phyloP scores from a whole-genome alignment of 2,113 vertebrate genomes.

The Xiphophorus couchianus region DNA sequence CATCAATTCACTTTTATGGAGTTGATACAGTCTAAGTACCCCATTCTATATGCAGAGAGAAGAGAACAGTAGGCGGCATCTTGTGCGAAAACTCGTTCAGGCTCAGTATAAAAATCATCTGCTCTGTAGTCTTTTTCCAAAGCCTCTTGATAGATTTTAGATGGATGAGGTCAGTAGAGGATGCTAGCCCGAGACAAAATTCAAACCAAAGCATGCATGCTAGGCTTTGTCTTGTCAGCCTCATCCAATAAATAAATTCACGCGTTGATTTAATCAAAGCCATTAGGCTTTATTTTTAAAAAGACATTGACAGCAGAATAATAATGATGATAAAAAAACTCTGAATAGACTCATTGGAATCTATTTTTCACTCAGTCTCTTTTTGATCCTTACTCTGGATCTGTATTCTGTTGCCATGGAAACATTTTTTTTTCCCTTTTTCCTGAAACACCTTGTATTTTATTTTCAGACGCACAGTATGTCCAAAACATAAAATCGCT shows the following conservation, averaged over 20 bases:
- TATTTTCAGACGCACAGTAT: conserved; percentile 57
- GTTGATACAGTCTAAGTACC: conserved; percentile 4
- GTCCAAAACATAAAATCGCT: conserved; percentile 27
- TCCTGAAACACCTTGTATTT: conserved; percentile 67
- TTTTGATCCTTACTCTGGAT: conserved; percentile 61
- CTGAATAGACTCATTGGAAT: conserved; percentile 62
- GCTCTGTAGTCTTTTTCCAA: conserved; percentile 19
- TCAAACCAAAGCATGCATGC: background rate
- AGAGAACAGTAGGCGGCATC: conserved; percentile 27
- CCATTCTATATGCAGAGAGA: conserved; percentile 33
- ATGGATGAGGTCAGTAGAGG: conserved; percentile 1
- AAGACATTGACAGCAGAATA: conserved; percentile 46
- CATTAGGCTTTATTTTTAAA: conserved; percentile 43
- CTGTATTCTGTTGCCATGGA: conserved; percentile 78
- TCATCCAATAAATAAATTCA: conserved; percentile 3
- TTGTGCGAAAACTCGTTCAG: conserved; percentile 26
- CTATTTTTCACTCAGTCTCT: conserved; percentile 66
- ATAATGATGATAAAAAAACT: conserved; percentile 21
- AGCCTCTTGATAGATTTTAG: conserved; percentile 7
- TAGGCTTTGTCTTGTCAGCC: conserved; percentile 1
- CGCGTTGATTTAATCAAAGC: conserved; percentile 23
- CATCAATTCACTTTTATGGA: conserved; percentile 29
- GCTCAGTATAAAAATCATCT: conserved; percentile 21
- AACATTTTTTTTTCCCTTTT: conserved; percentile 54
- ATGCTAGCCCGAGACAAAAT: background rate